Base-by-base conservation (phyloP, 2,888 invertebrate genomes). In the Nemotelus nigrinus region DNA sequence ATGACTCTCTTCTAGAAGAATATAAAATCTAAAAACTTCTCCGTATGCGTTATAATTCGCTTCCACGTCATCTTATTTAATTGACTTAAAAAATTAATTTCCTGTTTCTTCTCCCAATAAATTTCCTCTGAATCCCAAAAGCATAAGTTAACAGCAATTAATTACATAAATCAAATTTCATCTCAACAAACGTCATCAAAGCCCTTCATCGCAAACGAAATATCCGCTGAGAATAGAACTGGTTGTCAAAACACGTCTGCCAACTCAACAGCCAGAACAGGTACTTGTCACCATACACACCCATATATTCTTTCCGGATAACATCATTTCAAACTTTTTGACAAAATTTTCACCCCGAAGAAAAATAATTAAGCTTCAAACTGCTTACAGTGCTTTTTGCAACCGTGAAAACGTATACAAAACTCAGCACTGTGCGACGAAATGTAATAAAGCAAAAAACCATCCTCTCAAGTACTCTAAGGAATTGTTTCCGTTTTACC, bases 121-220 rank as follows among this genome's bases (percentile, higher is more conserved):
- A 25, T 25, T 25, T 25, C 25, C 25, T 25, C 25, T 25, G 25
- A 25, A 63, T 4, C 7, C 25, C 67, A 45, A 44, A 5, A 10
- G 50, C 48, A 50, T 58, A 58, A n/a, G n/a, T 68, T 68, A 68
- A 68, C 50, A 68, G 7, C 67, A 48, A 50, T 68, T 68, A 68
- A 70, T 70, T 70, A 70, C 70, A 70, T 55, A 70, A 70, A 70
- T 53, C 53, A 70, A 70, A 70, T 70, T 70, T 55, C 8, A 43
- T 63, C 41, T 53, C 1, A 53, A 53, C 53, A 25, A 25, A 25
- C 53, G 53, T 63, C 43, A 43, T 43, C 63, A 63, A 3, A 25
- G 25, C 1, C 25, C 25, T 25, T 25, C 63, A 41, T 4, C 5
- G 63, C 5, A 50, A 10, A 25, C 25, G 25, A 25, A 25, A 25